Conservation (phyloP, 2,888 invertebrate species). For the Orchesellides sinensis region DNA sequence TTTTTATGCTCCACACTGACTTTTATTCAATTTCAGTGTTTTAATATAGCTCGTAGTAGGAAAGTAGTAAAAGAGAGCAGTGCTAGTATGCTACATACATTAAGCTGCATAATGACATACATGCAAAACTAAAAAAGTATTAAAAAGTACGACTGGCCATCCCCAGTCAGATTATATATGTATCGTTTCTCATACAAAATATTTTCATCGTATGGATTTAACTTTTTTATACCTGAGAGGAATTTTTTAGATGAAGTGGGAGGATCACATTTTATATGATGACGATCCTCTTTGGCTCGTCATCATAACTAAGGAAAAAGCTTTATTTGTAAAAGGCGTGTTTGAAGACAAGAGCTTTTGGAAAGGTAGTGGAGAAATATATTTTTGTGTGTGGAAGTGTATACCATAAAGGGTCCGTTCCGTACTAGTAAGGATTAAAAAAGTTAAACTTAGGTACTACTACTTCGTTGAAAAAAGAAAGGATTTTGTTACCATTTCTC, state of each 20-base stretch:
- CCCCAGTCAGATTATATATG: not conserved
- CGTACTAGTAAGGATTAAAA: constrained; percentile 25
- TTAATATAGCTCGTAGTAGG: constrained; percentile 3
- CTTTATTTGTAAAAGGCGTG: constrained; percentile 65
- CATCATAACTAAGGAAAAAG: constrained; percentile 56
- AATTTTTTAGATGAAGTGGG: constrained; percentile 68
- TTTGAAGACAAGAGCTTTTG: constrained; percentile 56
- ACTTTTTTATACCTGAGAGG: constrained; percentile 24
- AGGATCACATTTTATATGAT: constrained; percentile 63
- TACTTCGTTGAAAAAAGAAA: not conserved
- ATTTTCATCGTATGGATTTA: constrained; percentile 2
- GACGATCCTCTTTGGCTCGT: constrained; percentile 61
- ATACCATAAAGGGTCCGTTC: constrained; percentile 40
- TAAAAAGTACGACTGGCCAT: not conserved
- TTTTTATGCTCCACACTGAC: not conserved
- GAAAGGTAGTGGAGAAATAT: constrained; percentile 31
- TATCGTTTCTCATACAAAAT: no score
- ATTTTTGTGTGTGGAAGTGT: constrained; percentile 37
- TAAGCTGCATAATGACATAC: no score
- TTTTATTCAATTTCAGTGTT: constrained; percentile 5
- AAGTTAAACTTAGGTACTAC: constrained; percentile 6
- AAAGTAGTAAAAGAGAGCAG: no score
- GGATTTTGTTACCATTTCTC: not conserved
- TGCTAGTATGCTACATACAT: no score
- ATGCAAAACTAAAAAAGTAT: no score